Evolutionary conservation across 2,797 vertebrate species (phyloP), one percentile per base, ranked within the genome.

Genomic region (Oreochromis mossambicus): DNA sequence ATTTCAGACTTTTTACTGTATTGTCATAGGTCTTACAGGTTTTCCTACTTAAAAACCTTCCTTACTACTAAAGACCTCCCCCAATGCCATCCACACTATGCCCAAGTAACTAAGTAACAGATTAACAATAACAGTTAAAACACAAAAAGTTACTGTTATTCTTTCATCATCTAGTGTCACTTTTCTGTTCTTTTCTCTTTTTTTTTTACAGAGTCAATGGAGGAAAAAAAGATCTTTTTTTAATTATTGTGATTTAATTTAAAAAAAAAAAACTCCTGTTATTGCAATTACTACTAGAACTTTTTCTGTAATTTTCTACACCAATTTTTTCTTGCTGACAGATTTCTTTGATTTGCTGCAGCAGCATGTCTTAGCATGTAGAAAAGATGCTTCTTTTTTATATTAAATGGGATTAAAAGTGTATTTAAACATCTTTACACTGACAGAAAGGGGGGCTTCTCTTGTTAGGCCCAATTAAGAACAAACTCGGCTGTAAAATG

Each of bases 41-140:
- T 48, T 48, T 48, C 46, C 46, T 17, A 61, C 15, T 34, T 34
- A 34, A 61, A 61, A 34, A 10, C 56, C 15, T 34, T 11, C 15
- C 5, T 34, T 61, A 4, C 29, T 61, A 34, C 56, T 34, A 61
- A 58, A 56, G 24, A 56, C 54, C 24, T 29, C 14, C 54, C 54
- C 24, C 54, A 6, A 8, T 61, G 29, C 9, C 29, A 61, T 61
- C 56, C 56, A 61, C 29, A 10, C 5, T 61, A 61, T 6, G 29
- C 15, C 15, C 15, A 61, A 61, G 29, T 61, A 58, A 32, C 29
- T 32, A 58, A 58, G 15, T 32, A 32, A 32, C 55, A 58, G 26
- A 58, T 58, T 32, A 58, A 58, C 55, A 58, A 58, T 17, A 58
- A 58, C 55, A 32, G 29, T 32, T 58, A 58, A 58, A 58, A 32